Percentiles rank a stretch among this genome's conserved stretches.
phyloP scores from a whole-genome alignment of 2,797 vertebrate genomes.

The Galagoides demidoff region DNA sequence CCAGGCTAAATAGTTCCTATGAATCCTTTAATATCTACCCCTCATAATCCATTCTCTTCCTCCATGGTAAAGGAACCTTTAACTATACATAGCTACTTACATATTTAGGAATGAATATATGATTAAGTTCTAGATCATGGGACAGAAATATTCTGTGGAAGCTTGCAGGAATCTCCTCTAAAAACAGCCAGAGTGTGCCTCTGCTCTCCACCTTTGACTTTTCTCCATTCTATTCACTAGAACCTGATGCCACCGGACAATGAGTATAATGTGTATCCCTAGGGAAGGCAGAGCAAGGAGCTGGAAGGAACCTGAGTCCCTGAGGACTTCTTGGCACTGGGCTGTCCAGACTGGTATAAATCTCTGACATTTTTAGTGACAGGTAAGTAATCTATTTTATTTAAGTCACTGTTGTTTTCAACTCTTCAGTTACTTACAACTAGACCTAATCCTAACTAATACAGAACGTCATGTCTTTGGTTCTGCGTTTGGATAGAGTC shows the following conservation, averaged over 20 bases:
- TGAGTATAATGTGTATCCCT: background rate
- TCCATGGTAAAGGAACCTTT: background rate
- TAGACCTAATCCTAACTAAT: background rate
- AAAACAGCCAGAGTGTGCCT: background rate
- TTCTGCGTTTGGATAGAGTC: background rate
- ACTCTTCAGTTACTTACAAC: background rate
- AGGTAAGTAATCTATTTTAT: background rate
- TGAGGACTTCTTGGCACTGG: background rate
- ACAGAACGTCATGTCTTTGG: background rate
- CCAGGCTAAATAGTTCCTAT: background rate
- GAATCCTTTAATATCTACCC: background rate
- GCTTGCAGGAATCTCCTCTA: background rate
- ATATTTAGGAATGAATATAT: background rate
- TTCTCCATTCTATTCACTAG: background rate
- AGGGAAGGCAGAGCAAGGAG: background rate
- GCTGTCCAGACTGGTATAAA: background rate
- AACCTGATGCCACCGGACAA: background rate
- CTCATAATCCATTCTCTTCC: conserved; percentile 6
- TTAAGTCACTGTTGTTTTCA: background rate
- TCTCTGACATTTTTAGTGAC: background rate
- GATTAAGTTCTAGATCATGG: background rate
- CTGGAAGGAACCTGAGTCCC: background rate
- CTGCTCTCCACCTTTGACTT: background rate
- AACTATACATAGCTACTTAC: background rate
- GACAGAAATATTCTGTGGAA: background rate